phyloP scores from a whole-genome alignment of 2,113 vertebrate genomes.

The Sinocyclocheilus maitianheensis region DNA sequence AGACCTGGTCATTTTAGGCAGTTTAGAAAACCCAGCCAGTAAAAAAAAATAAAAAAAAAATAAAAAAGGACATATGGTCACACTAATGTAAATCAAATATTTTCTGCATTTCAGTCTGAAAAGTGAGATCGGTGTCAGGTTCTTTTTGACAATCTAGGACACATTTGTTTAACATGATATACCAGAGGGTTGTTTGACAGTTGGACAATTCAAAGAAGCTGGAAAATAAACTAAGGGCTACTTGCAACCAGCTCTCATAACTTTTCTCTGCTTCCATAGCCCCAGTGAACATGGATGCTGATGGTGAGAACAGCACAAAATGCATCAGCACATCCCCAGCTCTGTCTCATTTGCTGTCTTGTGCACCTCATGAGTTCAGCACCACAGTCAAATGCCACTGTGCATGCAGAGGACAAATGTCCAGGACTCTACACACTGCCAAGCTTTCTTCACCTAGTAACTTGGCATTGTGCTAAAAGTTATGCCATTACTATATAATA shows the following conservation, averaged over 20 bases:
- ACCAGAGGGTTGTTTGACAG: not conserved
- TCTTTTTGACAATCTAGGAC: not conserved
- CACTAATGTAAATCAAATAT: not conserved
- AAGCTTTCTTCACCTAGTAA: constrained; percentile 1
- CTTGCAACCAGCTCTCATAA: not conserved
- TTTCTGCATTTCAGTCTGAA: not conserved
- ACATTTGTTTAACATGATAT: not conserved
- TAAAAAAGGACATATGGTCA: too few species aligned
- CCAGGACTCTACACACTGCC: not conserved
- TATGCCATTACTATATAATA: not conserved
- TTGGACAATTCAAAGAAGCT: not conserved
- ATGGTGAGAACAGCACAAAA: not conserved
- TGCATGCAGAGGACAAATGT: not conserved
- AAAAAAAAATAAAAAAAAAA: too few species aligned
- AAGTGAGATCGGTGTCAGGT: not conserved
- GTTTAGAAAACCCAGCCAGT: too few species aligned
- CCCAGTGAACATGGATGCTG: not conserved
- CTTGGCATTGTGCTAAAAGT: not conserved
- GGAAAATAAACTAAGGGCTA: not conserved
- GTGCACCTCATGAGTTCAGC: not conserved
- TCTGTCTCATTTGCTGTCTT: constrained; percentile 12
- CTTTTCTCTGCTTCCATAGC: not conserved
- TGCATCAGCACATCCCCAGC: not conserved
- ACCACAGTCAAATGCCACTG: not conserved
- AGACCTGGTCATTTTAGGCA: too few species aligned